A percentile compares a stretch with the other conserved stretches of the same genome.
Evolutionary conservation across 2,888 invertebrate genomes (phyloP).

Genomic region (Rhingia rostrata): DNA sequence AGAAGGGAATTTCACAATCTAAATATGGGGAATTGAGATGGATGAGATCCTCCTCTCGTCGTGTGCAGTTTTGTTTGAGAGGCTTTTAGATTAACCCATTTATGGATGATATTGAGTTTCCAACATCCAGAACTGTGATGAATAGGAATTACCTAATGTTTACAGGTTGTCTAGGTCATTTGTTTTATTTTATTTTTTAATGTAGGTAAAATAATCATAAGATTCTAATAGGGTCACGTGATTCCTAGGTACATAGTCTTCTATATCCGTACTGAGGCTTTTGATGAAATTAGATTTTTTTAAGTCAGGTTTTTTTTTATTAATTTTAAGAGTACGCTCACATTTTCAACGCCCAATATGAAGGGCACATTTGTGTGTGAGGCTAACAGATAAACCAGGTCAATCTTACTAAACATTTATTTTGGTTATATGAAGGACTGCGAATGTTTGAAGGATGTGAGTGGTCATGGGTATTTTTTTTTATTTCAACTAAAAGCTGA

Average conservation of each 20-base stretch:
- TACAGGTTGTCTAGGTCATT: constrained; percentile 35
- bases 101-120: constrained; percentile 46
- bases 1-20: constrained; percentile 65
- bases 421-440: too few relatives aligned
- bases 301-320: too few relatives aligned
- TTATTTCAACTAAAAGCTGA: too few relatives aligned
- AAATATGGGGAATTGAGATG: constrained; percentile 11
- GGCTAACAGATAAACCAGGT: too few relatives aligned
- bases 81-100: constrained; percentile 29
- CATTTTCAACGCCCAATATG: too few relatives aligned
- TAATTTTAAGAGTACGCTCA: too few relatives aligned
- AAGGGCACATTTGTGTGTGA: too few relatives aligned
- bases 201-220: constrained; percentile 14
- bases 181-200: background rate
- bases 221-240: constrained; percentile 20
- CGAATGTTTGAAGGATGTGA: too few relatives aligned
- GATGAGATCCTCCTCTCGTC: constrained; percentile 11
- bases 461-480: too few relatives aligned
- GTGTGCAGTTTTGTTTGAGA: constrained; percentile 1
- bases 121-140: constrained; percentile 29
- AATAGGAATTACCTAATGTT: constrained; percentile 58
- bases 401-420: too few relatives aligned
- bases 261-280: constrained; percentile 1
- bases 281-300: constrained; percentile 9
- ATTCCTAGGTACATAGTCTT: too few relatives aligned